Conservation (phyloP, 30 jellyfish, hydroid and myxozoan genomes). For the Mastigias papua region DNA sequence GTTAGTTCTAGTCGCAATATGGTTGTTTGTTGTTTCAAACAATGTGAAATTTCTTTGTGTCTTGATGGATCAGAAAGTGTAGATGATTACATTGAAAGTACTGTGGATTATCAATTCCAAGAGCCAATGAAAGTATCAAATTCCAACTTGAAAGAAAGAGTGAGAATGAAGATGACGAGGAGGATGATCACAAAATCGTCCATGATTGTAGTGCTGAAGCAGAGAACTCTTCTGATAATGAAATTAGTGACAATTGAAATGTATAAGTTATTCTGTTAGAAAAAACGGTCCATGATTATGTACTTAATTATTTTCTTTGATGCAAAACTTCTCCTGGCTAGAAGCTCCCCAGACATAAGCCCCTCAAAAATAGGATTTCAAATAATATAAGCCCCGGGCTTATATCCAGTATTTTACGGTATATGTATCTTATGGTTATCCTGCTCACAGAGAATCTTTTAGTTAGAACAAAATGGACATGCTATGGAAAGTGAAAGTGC, state of each 20-base stretch:
- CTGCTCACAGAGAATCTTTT: too few species aligned
- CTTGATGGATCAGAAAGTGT: neutral
- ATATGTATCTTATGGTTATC: too few species aligned
- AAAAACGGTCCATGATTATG: slow-evolving; percentile 35
- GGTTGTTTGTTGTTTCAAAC: neutral
- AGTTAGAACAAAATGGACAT: too few species aligned
- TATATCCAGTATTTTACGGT: too few species aligned
- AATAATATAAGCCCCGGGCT: slow-evolving; percentile 40
- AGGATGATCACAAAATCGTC: slow-evolving; percentile 32
- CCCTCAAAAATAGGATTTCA: slow-evolving; percentile 34
- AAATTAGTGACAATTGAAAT: slow-evolving; percentile 45
- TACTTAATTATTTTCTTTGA: too few species aligned
- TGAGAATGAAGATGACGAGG: slow-evolving; percentile 24
- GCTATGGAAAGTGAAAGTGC: too few species aligned
- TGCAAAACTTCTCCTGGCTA: slow-evolving; percentile 28
- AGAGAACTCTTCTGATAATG: slow-evolving; percentile 44
- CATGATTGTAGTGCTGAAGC: slow-evolving; percentile 56
- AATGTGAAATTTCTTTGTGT: neutral
- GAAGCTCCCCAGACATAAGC: slow-evolving; percentile 13
- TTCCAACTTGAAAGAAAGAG: slow-evolving; percentile 47
- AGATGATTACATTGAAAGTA: neutral
- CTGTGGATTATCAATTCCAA: neutral
- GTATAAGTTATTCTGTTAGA: slow-evolving; percentile 20
- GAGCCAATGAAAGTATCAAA: neutral
- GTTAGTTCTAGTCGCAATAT: neutral